phyloP scores from a whole-genome alignment of 2,113 vertebrate genomes.

The Meles meles region DNA sequence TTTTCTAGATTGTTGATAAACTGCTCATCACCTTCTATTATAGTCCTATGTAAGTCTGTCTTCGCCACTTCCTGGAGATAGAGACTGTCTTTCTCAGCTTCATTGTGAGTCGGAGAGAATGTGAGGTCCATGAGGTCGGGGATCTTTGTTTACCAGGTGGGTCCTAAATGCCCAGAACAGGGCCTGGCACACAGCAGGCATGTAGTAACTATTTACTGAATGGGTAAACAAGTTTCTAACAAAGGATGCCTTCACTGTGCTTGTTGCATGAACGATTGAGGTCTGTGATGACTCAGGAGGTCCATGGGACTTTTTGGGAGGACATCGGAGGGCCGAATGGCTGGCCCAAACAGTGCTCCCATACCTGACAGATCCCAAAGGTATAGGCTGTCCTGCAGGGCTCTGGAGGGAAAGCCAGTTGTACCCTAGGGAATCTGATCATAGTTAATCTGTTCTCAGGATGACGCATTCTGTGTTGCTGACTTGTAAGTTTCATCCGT shows the following conservation, averaged over 20 bases:
- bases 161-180: not conserved
- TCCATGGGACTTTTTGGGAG: not conserved
- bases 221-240: not conserved
- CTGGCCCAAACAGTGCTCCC: not conserved
- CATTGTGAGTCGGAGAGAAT: not conserved
- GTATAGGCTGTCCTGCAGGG: not conserved
- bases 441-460: not conserved
- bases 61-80: not conserved
- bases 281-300: not conserved
- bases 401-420: not conserved
- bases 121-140: not conserved
- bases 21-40: not conserved
- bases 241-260: not conserved
- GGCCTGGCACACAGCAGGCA: not conserved
- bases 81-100: not conserved
- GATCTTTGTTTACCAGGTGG: not conserved
- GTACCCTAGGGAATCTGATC: not conserved
- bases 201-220: not conserved
- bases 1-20: not conserved
- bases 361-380: not conserved
- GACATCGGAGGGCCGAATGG: not conserved
- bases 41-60: not conserved
- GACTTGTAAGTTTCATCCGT: not conserved
- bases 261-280: not conserved
- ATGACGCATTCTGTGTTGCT: no score